Evolutionary conservation across 2,888 invertebrate genomes (phyloP).

Genomic region (Cantharis nigra): DNA sequence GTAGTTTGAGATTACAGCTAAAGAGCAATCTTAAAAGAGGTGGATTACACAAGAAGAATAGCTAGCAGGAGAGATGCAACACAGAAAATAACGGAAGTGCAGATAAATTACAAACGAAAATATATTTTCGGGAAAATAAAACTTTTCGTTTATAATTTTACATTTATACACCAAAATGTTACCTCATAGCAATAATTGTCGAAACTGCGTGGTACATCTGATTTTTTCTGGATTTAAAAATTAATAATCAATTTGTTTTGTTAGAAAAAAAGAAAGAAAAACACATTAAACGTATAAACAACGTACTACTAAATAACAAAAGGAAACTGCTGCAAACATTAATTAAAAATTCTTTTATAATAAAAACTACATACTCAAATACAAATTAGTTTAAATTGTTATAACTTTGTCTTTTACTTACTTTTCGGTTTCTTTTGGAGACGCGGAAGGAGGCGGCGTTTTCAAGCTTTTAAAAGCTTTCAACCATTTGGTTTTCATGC

Average conservation of each 20-base stretch:
- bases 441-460: slow-evolving; percentile 64
- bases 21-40: not conserved
- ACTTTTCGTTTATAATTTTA: not conserved
- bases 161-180: slow-evolving; percentile 52
- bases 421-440: slow-evolving; percentile 62
- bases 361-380: not conserved
- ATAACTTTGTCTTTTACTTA: slow-evolving; percentile 55
- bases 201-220: slow-evolving; percentile 96
- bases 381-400: not conserved
- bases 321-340: not conserved
- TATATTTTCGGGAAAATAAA: not conserved
- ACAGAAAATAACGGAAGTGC: not conserved
- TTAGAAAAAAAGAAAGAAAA: not conserved
- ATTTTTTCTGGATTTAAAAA: slow-evolving; percentile 62
- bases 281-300: not conserved
- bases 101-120: not conserved
- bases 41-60: not conserved
- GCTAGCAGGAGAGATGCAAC: not conserved
- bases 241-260: slow-evolving; percentile 23
- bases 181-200: slow-evolving; percentile 92
- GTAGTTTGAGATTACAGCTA: not conserved
- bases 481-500: slow-evolving; percentile 97
- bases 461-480: slow-evolving; percentile 95
- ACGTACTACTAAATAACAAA: not conserved
- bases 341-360: not conserved